Conservation (phyloP, 2,797 vertebrate genomes). For the Graptemys geographica region DNA sequence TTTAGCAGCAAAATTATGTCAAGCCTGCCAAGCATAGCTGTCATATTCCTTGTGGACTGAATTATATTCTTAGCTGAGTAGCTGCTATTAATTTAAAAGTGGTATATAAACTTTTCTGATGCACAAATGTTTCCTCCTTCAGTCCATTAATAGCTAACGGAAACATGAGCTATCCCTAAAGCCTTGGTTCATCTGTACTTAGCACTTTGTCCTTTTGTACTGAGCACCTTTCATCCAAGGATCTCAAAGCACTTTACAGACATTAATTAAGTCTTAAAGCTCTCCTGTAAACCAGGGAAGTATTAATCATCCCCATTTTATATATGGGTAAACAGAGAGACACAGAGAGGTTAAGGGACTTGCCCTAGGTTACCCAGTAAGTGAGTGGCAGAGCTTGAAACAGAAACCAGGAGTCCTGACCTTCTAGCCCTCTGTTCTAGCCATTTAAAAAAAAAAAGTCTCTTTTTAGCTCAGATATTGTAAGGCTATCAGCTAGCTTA, state of each 20-base stretch:
- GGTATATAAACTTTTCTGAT: background rate
- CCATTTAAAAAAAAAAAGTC: background rate
- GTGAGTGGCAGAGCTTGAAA: accelerated
- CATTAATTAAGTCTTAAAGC: background rate
- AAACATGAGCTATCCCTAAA: background rate
- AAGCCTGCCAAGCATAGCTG: background rate
- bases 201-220: background rate
- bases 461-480: accelerated
- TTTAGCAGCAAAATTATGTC: background rate
- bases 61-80: accelerated
- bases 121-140: background rate
- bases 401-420: background rate
- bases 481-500: background rate
- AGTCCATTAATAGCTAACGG: accelerated
- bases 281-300: background rate
- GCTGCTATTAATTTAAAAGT: background rate
- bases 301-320: accelerated
- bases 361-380: accelerated
- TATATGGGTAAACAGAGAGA: background rate
- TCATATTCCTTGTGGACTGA: background rate
- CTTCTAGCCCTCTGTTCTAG: background rate
- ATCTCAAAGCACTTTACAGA: background rate
- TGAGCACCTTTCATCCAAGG: background rate
- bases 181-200: too few relatives aligned
- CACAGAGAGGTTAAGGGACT: accelerated